phyloP scores from a whole-genome alignment of 92 coral and sea anemone species.

The Meandrina meandrites region DNA sequence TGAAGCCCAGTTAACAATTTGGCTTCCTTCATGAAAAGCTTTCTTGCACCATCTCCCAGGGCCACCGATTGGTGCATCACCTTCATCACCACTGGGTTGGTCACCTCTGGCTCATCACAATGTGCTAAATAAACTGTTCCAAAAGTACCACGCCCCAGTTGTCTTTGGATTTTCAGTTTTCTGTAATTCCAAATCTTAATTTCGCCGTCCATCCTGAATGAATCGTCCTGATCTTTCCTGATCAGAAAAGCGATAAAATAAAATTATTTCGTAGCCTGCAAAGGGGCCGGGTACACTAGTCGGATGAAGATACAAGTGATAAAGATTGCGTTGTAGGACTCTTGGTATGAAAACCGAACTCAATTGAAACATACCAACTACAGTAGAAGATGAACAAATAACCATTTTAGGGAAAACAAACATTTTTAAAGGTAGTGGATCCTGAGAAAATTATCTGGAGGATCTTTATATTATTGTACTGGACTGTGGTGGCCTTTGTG shows the following conservation, averaged over 20 bases:
- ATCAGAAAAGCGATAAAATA: not conserved
- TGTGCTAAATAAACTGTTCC: conserved; percentile 12
- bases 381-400: too few relatives aligned
- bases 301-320: not conserved
- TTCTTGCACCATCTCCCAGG: not conserved
- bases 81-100: conserved; percentile 26
- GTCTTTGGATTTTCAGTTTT: conserved; percentile 7
- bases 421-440: too few relatives aligned
- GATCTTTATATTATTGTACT: too few relatives aligned
- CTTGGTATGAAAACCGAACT: too few relatives aligned
- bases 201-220: not conserved
- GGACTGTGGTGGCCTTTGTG: too few relatives aligned
- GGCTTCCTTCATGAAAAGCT: conserved; percentile 39
- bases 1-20: conserved; percentile 9
- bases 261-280: not conserved
- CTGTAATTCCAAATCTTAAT: not conserved
- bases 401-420: too few relatives aligned
- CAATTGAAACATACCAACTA: too few relatives aligned
- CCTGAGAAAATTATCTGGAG: too few relatives aligned
- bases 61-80: conserved; percentile 10
- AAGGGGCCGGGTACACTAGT: not conserved
- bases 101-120: not conserved
- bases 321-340: too few relatives aligned
- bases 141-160: conserved; percentile 25
- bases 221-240: not conserved